Conservation (phyloP, 2,113 vertebrate species). For the Pachyramphus minor region DNA sequence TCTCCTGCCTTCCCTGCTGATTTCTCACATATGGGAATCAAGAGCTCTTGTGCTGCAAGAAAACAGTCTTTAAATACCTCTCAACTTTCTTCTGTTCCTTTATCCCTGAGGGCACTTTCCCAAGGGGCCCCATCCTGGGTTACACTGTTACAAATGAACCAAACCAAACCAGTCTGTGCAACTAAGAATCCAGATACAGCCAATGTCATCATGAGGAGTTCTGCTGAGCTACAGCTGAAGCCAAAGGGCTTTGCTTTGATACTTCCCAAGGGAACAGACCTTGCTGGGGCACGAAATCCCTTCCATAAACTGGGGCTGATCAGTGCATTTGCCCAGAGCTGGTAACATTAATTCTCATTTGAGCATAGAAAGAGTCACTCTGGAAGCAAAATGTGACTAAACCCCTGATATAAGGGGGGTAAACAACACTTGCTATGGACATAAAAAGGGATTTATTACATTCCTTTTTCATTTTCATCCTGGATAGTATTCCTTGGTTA, state of each 20-base stretch:
- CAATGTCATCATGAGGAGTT: not conserved
- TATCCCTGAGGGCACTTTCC: not conserved
- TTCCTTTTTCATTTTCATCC: not conserved
- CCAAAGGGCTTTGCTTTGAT: not conserved
- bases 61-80: not conserved
- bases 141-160: not conserved
- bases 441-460: not conserved
- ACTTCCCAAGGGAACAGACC: not conserved
- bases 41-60: not conserved
- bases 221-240: not conserved
- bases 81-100: not conserved
- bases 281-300: not conserved
- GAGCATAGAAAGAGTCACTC: not conserved
- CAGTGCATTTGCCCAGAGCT: not conserved
- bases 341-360: not conserved
- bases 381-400: not conserved
- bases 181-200: not conserved
- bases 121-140: rapidly evolving
- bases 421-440: not conserved
- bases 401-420: not conserved
- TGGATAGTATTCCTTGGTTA: not conserved
- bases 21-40: not conserved
- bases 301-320: not conserved
- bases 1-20: not conserved
- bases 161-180: not conserved